phyloP scores from a whole-genome alignment of 2,888 invertebrate genomes.

The Coleophora flavipennella region DNA sequence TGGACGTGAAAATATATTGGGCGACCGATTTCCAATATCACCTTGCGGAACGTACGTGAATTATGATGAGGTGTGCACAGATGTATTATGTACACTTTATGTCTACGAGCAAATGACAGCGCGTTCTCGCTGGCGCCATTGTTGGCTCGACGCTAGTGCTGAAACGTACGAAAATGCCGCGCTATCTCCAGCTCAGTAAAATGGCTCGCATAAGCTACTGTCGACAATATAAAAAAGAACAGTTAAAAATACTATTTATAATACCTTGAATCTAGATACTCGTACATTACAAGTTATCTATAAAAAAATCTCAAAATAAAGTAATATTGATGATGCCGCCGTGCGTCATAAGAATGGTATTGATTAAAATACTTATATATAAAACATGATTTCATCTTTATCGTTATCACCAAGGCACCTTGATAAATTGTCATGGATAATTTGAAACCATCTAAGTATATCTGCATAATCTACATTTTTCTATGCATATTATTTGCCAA shows the following conservation, averaged over 20 bases:
- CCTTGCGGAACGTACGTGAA: constrained; percentile 12
- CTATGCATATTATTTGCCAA: too few species aligned
- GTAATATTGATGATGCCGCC: too few species aligned
- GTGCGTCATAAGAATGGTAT: too few species aligned
- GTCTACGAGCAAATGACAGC: background rate
- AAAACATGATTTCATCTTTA: too few species aligned
- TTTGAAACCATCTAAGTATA: too few species aligned
- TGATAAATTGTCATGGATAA: too few species aligned
- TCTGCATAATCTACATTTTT: too few species aligned
- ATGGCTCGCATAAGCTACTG: constrained; percentile 2
- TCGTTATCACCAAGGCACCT: too few species aligned
- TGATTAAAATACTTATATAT: too few species aligned
- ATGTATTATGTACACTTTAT: constrained; percentile 5
- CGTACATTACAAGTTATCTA: too few species aligned
- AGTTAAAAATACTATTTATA: background rate
- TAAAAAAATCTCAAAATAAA: too few species aligned
- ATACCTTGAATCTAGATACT: too few species aligned
- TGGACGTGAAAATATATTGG: constrained; percentile 44
- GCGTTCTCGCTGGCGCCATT: constrained; percentile 12
- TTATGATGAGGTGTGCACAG: constrained; percentile 5
- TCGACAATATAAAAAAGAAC: constrained; percentile 4
- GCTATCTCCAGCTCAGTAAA: constrained; percentile 1
- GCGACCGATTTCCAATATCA: constrained; percentile 38
- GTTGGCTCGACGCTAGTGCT: constrained; percentile 24
- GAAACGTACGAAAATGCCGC: constrained; percentile 14